These are phyloP conservation scores for Xenopus borealis DNA, from an alignment of 2,113 vertebrate genomes.

Conservation along the genomic window DNA sequence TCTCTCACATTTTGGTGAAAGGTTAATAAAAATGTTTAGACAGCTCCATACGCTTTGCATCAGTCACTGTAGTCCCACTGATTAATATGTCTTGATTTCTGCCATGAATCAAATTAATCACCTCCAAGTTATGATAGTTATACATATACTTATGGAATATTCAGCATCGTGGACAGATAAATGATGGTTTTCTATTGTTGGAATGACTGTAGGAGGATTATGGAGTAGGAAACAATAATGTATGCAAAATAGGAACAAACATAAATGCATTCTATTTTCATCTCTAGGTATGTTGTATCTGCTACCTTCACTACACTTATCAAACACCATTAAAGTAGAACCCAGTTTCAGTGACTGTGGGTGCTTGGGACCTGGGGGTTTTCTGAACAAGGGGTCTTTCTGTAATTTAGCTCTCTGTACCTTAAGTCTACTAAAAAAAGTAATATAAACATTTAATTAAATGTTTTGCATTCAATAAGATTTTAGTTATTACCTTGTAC, in stretches of 20 bases:
- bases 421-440: too few species aligned
- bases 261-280: conserved; percentile 31
- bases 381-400: too few species aligned
- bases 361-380: too few species aligned
- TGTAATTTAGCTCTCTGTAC: too few species aligned
- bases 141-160: conserved; percentile 20
- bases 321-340: too few species aligned
- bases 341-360: too few species aligned
- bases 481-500: too few species aligned
- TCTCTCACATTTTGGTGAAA: conserved; percentile 58
- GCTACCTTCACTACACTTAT: too few species aligned
- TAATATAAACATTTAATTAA: too few species aligned
- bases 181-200: not conserved
- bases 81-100: conserved; percentile 60
- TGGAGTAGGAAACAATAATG: not conserved
- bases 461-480: too few species aligned
- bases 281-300: conserved; percentile 10
- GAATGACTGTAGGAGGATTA: not conserved
- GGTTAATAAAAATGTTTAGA: conserved; percentile 68
- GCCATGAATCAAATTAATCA: conserved; percentile 57
- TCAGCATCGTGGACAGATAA: not conserved
- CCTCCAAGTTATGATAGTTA: conserved; percentile 53
- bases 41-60: conserved; percentile 54
- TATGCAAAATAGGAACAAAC: not conserved
- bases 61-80: conserved; percentile 53